phyloP scores from a whole-genome alignment of 2,113 vertebrate genomes.

The Pipa parva region DNA sequence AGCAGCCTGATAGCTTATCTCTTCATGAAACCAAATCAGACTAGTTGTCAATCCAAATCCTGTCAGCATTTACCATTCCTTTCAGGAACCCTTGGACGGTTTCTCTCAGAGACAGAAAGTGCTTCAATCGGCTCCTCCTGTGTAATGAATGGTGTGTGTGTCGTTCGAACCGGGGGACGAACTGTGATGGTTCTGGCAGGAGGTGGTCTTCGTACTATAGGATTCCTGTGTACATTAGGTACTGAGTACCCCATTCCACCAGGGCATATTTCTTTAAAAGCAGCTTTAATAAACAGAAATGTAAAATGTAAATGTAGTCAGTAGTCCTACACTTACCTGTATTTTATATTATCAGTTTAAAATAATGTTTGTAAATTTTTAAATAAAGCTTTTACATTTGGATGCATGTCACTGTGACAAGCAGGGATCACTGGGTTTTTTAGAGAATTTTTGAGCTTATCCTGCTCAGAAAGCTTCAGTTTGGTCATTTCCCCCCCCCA shows the following conservation, averaged over 20 bases:
- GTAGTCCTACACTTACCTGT: not conserved
- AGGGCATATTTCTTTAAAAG: conserved; percentile 98
- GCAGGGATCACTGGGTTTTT: too few species aligned
- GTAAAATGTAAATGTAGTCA: conserved; percentile 48
- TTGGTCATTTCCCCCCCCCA: too few species aligned
- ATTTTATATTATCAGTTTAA: too few species aligned
- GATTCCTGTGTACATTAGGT: conserved; percentile 80
- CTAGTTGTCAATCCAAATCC: too few species aligned
- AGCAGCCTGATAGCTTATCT: too few species aligned
- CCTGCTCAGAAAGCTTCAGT: too few species aligned
- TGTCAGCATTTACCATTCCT: conserved; percentile 58
- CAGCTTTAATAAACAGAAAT: conserved; percentile 79
- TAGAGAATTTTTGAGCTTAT: too few species aligned
- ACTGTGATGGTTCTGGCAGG: conserved; percentile 72
- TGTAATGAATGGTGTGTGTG: conserved; percentile 79
- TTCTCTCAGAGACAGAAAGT: conserved; percentile 76
- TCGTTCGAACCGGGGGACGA: conserved; percentile 76
- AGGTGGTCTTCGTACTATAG: conserved; percentile 71
- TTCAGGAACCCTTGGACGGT: conserved; percentile 66
- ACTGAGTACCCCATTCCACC: conserved; percentile 98
- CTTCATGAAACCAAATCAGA: too few species aligned
- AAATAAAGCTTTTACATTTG: too few species aligned
- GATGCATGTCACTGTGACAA: too few species aligned
- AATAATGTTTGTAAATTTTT: too few species aligned
- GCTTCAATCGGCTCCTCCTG: conserved; percentile 84